Base-by-base conservation (phyloP, 2,888 invertebrate genomes). In the Cephonodes hylas region DNA sequence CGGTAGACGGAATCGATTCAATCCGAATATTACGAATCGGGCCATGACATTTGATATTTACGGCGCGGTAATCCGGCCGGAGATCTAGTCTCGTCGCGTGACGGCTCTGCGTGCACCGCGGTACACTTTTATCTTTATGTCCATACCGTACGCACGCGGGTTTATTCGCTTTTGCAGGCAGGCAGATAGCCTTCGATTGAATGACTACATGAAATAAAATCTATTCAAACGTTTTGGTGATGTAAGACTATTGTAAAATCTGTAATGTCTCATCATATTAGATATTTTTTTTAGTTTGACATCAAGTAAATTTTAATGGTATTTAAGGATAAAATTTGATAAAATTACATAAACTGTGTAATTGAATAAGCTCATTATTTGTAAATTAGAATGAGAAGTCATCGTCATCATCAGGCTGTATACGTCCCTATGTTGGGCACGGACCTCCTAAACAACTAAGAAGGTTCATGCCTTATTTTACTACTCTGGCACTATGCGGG, bases 21-120 rank as follows among this genome's bases (percentile, higher is more conserved):
- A 88, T 89, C 84, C 85, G 83, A 89, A 89, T 89, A 90, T 90
- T 88, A 89, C 84, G 85, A 86, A 87, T 86, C 85, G 86, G 84
- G 77, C 83, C 86, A 89, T 88, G 89, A 89, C 89, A 88, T 89
- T 89, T 86, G 86, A 89, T 91, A 91, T 91, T 91, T 91, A 91
- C 88, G 86, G 88, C 81, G 83, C 79, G 80, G 84, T 89, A 89
- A 89, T 88, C 87, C 86, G 83, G 83, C 78, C 75, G 78, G 80
- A 84, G 84, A 86, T 86, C 83, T 76, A 81, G 81, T 86, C 78
- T 81, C 84, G 76, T 85, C 80, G 89, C 89, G 88, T 89, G 88
- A 85, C 86, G 83, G 78, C 76, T 76, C 71, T 78, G 77, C 77
- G 27, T 15, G 27, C 8, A 22, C 10, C 8, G 8, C 20, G 20